phyloP scores from a whole-genome alignment of 2,113 vertebrate genomes.

The Plotosus lineatus region DNA sequence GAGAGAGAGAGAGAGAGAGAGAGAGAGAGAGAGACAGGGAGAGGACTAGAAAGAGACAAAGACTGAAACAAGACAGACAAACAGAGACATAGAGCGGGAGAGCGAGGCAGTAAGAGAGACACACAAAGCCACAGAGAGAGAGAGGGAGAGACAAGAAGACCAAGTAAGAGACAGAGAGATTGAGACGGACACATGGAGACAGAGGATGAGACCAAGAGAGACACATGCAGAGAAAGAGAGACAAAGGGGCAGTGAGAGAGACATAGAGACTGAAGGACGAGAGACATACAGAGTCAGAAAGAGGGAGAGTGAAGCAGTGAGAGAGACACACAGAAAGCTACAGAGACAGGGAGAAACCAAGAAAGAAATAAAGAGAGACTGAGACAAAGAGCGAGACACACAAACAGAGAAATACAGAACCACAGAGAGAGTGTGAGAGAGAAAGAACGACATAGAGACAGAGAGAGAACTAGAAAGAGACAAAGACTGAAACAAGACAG shows the following conservation, averaged over 20 bases:
- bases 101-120: neutral
- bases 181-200: neutral
- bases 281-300: neutral
- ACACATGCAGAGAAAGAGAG: too few species aligned
- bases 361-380: neutral
- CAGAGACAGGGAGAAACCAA: neutral
- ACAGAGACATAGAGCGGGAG: neutral
- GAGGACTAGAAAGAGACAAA: too few species aligned
- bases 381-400: neutral
- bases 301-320: neutral
- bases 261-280: neutral
- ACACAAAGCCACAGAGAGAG: neutral
- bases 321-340: neutral
- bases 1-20: neutral
- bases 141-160: neutral
- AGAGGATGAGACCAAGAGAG: too few species aligned
- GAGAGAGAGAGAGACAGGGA: too few species aligned
- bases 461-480: too few species aligned
- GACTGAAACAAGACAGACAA: neutral
- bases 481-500: neutral
- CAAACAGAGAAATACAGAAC: neutral
- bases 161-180: neutral
- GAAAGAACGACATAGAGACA: too few species aligned
- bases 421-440: too few species aligned
- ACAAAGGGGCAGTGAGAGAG: neutral